Evolutionary conservation across 2,888 invertebrate genomes (phyloP), one percentile per base, ranked within the genome.

Genomic region (Lepidocyrtoides sp.): DNA sequence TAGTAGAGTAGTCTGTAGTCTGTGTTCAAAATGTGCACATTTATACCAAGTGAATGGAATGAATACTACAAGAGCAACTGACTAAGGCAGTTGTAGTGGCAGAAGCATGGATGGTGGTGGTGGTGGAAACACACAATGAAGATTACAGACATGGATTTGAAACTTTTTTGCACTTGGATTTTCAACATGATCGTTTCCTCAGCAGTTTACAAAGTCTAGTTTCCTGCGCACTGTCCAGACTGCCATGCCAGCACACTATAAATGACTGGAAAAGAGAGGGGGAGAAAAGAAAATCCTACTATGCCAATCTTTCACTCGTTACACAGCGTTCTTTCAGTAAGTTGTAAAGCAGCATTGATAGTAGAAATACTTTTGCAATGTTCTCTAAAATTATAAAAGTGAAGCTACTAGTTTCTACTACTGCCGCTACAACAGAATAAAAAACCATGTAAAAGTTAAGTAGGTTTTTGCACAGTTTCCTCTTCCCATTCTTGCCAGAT

Each of bases 161-260:
- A 85, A 69, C 54, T 75, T 84, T 83, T 86, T 86, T 85, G 20
- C 75, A 86, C 86, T 86, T 82, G 81, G 41, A 82, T 83, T 83
- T 83, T 83, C 69, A 83, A 83, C 48, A 44, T 66, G 66, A 36
- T 69, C 12, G 23, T 82, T 63, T 60, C 57, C 60, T 60, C 60
- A 72, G 72, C 44, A 66, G 82, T 41, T 44, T 63, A 66, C 66
- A 63, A 29, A 57, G 83, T 51, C 63, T 26, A 41, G 8, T 32
- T 79, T 83, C 83, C 83, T 83, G 83, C 66, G 83, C 83, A 83
- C 83, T 83, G 83, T 83, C 91, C 89, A 83, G 41, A 57, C 26
- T 48, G 20, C 75, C 2, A 75, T 51, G 26, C 60, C 66, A 36
- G 23, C 26, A 72, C 23, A 5, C 23, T 20, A 23, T 1, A 3